phyloP scores from a whole-genome alignment of 2,113 vertebrate species.

The Gambusia holbrooki region DNA sequence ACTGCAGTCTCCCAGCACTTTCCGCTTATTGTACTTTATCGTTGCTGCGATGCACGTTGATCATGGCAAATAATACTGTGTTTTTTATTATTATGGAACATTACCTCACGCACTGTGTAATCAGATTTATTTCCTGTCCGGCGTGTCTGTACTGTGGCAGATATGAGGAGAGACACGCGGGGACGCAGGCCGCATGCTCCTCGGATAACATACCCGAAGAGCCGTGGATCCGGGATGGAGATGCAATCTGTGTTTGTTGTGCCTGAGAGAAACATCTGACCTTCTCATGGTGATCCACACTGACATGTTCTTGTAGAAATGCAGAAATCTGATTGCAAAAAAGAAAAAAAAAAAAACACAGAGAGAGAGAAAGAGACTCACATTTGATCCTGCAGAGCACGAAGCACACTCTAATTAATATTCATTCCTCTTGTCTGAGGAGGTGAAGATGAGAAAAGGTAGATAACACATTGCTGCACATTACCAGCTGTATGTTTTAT shows the following conservation, averaged over 20 bases:
- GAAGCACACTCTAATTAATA: conserved; percentile 13
- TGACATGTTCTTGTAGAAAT: conserved; percentile 50
- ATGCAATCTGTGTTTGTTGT: conserved; percentile 52
- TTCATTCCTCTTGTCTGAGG: conserved; percentile 2
- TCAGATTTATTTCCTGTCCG: conserved; percentile 77
- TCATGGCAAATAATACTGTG: conserved; percentile 81
- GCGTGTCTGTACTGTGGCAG: conserved; percentile 45
- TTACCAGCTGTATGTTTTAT: not conserved
- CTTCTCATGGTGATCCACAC: conserved; percentile 47
- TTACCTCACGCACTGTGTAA: conserved; percentile 70
- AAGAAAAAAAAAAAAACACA: not conserved
- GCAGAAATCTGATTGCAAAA: conserved; percentile 28
- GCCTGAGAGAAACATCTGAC: conserved; percentile 51
- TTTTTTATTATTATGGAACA: conserved; percentile 74
- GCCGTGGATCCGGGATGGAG: conserved; percentile 42
- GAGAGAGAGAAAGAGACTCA: not conserved
- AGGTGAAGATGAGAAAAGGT: not conserved
- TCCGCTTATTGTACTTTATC: conserved; percentile 80
- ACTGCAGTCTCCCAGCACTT: conserved; percentile 72
- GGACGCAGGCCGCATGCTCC: conserved; percentile 25
- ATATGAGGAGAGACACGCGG: conserved; percentile 52
- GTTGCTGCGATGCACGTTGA: conserved; percentile 72
- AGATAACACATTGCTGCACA: not conserved
- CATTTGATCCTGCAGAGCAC: conserved; percentile 35
- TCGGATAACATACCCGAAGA: conserved; percentile 57